Evolutionary conservation across 2,888 invertebrate genomes (phyloP).

Genomic region (Drosophila diplacantha): DNA sequence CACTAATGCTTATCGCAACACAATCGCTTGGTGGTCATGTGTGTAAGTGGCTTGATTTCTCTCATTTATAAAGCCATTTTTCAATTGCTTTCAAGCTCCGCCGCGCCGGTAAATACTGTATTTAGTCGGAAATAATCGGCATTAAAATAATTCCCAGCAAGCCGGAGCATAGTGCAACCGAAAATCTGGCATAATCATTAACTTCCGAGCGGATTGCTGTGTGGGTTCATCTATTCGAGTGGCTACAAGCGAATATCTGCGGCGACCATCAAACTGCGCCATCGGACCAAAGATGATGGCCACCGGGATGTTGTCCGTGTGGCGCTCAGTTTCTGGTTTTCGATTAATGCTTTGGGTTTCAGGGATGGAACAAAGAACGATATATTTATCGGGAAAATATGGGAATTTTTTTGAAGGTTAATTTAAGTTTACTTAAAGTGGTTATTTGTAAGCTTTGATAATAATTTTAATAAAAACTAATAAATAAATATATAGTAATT

Average conservation of each 20-base stretch:
- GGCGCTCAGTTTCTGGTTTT: conserved; percentile 13
- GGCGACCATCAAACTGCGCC: conserved; percentile 30
- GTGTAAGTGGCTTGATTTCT: conserved; percentile 25
- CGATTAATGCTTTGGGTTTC: conserved; percentile 12
- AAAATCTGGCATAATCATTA: conserved; percentile 50
- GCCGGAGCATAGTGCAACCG: conserved; percentile 13
- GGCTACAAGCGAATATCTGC: conserved; percentile 20
- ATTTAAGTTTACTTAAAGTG: no score
- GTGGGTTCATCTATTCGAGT: conserved; percentile 17
- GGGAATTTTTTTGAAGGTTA: no score
- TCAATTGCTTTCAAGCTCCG: conserved; percentile 4
- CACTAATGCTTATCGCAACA: conserved; percentile 5
- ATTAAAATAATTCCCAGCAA: conserved; percentile 21
- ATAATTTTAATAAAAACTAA: no score
- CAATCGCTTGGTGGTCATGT: conserved; percentile 9
- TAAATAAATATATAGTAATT: no score
- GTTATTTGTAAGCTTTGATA: no score
- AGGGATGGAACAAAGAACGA: background rate
- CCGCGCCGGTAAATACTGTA: conserved; percentile 8
- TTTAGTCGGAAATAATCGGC: conserved; percentile 14
- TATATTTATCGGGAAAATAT: background rate
- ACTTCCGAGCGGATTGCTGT: conserved; percentile 23
- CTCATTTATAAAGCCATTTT: conserved; percentile 23
- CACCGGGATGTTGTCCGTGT: conserved; percentile 1
- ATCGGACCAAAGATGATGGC: conserved; percentile 42